phyloP scores from a whole-genome alignment of 2,797 vertebrate species.

The Stomatorhinus walkeri region DNA sequence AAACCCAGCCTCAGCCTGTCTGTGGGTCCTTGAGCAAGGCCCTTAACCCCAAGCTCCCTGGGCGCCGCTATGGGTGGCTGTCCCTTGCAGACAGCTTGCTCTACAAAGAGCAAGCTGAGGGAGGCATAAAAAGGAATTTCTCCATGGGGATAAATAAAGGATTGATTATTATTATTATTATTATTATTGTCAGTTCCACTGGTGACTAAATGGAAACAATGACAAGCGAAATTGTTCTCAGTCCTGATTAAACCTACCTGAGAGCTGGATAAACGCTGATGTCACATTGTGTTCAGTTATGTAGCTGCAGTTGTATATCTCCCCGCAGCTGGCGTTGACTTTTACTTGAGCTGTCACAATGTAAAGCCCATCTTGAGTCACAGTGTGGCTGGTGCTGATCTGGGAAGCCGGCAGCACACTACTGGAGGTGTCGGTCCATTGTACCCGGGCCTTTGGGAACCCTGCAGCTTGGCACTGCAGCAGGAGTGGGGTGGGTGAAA shows the following conservation, averaged over 20 bases:
- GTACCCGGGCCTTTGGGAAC: not conserved
- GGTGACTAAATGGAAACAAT: not conserved
- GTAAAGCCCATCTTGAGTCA: slow-evolving; percentile 1
- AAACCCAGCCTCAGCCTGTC: too few relatives aligned
- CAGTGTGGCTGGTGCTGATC: not conserved
- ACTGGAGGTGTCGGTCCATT: not conserved
- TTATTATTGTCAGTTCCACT: not conserved
- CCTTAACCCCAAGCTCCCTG: too few relatives aligned
- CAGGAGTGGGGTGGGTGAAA: not conserved
- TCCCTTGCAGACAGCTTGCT: too few relatives aligned
- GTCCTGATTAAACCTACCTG: not conserved
- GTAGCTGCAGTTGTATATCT: not conserved
- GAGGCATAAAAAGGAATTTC: too few relatives aligned
- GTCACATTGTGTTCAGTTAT: not conserved
- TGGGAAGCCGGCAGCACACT: not conserved
- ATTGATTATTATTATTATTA: too few relatives aligned
- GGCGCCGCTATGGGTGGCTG: too few relatives aligned
- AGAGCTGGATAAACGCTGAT: not conserved
- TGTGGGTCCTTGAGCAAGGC: too few relatives aligned
- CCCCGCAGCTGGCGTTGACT: not conserved
- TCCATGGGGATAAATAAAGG: too few relatives aligned
- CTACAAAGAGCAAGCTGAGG: too few relatives aligned
- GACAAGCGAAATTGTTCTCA: not conserved
- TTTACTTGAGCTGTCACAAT: not conserved
- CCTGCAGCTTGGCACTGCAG: slow-evolving; percentile 4